Conservation (phyloP, 2,113 vertebrate species). For the Syngnathus typhle region DNA sequence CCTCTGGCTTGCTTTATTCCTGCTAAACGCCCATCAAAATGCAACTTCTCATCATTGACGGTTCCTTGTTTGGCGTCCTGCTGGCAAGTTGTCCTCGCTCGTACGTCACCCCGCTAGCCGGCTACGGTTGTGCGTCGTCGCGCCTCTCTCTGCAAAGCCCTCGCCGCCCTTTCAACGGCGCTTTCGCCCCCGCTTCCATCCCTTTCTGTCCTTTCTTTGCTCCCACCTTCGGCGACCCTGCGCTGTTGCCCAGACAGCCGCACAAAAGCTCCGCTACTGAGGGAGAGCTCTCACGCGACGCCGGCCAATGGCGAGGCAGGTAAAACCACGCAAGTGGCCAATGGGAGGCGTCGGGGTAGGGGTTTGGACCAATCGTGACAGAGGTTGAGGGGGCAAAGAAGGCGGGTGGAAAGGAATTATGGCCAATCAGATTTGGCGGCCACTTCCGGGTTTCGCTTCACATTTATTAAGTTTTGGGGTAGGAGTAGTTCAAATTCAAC, state of each 20-base stretch:
- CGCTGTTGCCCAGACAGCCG: slow-evolving; percentile 52
- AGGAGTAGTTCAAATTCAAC: too few relatives aligned
- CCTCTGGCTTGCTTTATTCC: slow-evolving; percentile 61
- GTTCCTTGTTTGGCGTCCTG: slow-evolving; percentile 66
- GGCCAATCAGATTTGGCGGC: slow-evolving; percentile 11
- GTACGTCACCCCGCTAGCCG: slow-evolving; percentile 14
- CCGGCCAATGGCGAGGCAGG: slow-evolving; percentile 51
- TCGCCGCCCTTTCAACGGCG: slow-evolving; percentile 34
- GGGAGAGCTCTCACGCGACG: slow-evolving; percentile 8
- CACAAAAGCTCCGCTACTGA: slow-evolving; percentile 35
- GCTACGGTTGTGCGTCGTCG: slow-evolving; percentile 24
- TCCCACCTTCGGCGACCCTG: slow-evolving; percentile 34
- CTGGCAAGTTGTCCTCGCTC: slow-evolving; percentile 58
- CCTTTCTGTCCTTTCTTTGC: slow-evolving; percentile 49
- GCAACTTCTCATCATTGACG: slow-evolving; percentile 30
- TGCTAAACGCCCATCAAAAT: slow-evolving; percentile 45
- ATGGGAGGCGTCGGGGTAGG: slow-evolving; percentile 19
- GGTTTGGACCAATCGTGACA: slow-evolving; percentile 39
- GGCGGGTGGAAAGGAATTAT: slow-evolving; percentile 48
- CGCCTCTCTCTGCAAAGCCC: slow-evolving; percentile 26
- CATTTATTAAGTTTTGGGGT: too few relatives aligned
- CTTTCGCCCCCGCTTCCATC: slow-evolving; percentile 15
- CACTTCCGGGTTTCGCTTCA: slow-evolving; percentile 42
- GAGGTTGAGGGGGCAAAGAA: background rate
- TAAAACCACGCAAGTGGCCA: slow-evolving; percentile 23